These are phyloP conservation scores for Plestiodon gilberti DNA, from an alignment of 2,113 vertebrate species.

Conservation along the genomic window DNA sequence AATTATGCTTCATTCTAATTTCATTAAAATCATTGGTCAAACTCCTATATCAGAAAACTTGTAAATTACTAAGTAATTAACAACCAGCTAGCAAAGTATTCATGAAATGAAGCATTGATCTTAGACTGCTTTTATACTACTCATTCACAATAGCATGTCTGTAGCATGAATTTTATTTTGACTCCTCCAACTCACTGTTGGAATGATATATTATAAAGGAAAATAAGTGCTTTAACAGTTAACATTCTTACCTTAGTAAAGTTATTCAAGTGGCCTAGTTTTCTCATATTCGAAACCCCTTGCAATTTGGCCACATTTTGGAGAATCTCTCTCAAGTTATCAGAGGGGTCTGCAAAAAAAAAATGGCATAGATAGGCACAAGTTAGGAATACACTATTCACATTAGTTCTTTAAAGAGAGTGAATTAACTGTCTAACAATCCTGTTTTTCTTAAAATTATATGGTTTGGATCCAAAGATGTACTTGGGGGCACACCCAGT, in stretches of 20 bases:
- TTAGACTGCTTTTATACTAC: not conserved
- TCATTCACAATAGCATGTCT: not conserved
- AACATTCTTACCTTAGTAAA: slow-evolving; percentile 92
- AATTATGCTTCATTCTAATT: not conserved
- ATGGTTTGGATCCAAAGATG: too few relatives aligned
- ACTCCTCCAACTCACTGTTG: not conserved
- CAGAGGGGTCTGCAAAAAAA: slow-evolving; percentile 88
- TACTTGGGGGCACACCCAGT: too few relatives aligned
- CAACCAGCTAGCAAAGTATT: not conserved
- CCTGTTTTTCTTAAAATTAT: too few relatives aligned
- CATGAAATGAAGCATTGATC: not conserved
- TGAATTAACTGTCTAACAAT: not conserved
- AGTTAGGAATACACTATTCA: slow-evolving; percentile 17
- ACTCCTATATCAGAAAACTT: not conserved
- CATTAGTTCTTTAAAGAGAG: not conserved
- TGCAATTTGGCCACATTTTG: slow-evolving; percentile 98
- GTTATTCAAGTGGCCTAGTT: slow-evolving; percentile 98
- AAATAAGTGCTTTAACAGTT: not conserved
- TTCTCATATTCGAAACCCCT: slow-evolving; percentile 98
- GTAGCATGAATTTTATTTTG: not conserved
- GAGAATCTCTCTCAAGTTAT: slow-evolving; percentile 96
- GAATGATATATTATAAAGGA: fast-evolving
- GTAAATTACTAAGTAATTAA: not conserved
- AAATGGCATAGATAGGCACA: slow-evolving; percentile 27
- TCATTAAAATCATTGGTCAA: not conserved